phyloP scores from a whole-genome alignment of 2,113 vertebrate species.

The Hystrix cristata region DNA sequence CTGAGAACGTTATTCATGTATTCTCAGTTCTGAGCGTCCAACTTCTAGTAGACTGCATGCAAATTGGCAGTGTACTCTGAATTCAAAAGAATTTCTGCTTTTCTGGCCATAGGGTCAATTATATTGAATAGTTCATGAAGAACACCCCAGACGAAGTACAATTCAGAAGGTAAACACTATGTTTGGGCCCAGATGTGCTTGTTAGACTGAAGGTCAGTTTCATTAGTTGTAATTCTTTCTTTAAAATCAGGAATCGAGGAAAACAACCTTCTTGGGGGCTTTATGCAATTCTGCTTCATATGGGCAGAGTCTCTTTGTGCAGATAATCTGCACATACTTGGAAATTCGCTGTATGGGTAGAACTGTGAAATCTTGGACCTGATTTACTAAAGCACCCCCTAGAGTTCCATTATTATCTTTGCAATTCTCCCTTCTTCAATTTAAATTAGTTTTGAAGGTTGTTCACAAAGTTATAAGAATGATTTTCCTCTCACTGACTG shows the following conservation, averaged over 20 bases:
- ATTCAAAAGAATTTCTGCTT: slow-evolving; percentile 39
- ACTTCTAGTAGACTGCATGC: background rate
- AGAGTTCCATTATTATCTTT: slow-evolving; percentile 44
- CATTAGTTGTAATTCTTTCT: background rate
- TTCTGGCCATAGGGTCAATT: background rate
- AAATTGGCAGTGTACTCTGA: background rate
- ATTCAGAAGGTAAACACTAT: background rate
- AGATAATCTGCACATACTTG: background rate
- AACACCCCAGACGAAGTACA: background rate
- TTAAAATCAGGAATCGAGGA: slow-evolving; percentile 12
- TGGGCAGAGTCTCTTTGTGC: background rate
- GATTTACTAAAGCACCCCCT: slow-evolving; percentile 61
- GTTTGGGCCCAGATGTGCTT: background rate
- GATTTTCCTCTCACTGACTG: slow-evolving; percentile 48
- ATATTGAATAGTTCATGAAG: background rate
- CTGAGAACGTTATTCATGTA: background rate
- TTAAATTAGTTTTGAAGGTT: slow-evolving; percentile 77
- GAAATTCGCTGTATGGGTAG: background rate
- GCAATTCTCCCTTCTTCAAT: background rate
- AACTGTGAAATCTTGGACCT: slow-evolving; percentile 21
- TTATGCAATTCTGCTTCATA: background rate
- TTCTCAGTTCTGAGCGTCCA: background rate
- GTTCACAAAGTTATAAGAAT: slow-evolving; percentile 74
- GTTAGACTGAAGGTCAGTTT: background rate
- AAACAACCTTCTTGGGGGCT: slow-evolving; percentile 7